Evolutionary conservation across 1,140 invertebrate genomes (phyloP), one percentile per base, ranked within the genome.

Genomic region (Alviniconcha marisindica): DNA sequence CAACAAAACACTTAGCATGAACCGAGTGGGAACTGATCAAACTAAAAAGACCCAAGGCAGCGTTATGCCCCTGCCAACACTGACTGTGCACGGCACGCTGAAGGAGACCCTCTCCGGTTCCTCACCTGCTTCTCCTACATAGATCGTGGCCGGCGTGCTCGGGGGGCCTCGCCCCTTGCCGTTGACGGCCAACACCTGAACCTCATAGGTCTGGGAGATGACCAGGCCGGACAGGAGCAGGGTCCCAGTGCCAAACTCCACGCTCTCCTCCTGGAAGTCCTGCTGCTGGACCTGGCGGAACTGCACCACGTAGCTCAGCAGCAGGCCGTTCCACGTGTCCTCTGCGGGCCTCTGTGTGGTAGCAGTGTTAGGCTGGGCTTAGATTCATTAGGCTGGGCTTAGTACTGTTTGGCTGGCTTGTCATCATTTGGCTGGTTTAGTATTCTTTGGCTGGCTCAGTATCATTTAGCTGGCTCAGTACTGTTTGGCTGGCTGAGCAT

Each of bases 111-210:
- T 10, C 66, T 5, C 66, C 38, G 24, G 21, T 42, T 76, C n/a
- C 73, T 83, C 92, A 93, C 93, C 92, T 60, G 98, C 98, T 94
- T 99, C 98, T 31, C 98, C 98, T 54, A 99, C 98, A 94, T 98
- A 98, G 84, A 98, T 97, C 2, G 97, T 97, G 1, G 96, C 95
- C 0, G 97, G 97, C 33, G 96, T 96, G 87, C 97, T 98, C 90
- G 96, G 99, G 0, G 97, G 95, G 0, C 99, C 98, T 7, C 98
- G 95, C 1, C 99, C 99, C 94, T 98, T 97, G 86, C 97, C 96
- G 92, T 99, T 99, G 87, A 96, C 99, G 0, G 98, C 97, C 0
- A 98, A 97, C 78, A 99, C 97, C 94, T 99, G 97, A 0, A 99
- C 96, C 77, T 98, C 96, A 90, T 99, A 99, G 92, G 99, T 97